A percentile compares a stretch with the other conserved stretches of the same genome.
Evolutionary conservation across 1,140 invertebrate species (phyloP).

Genomic region (Eulimnadia texana): DNA sequence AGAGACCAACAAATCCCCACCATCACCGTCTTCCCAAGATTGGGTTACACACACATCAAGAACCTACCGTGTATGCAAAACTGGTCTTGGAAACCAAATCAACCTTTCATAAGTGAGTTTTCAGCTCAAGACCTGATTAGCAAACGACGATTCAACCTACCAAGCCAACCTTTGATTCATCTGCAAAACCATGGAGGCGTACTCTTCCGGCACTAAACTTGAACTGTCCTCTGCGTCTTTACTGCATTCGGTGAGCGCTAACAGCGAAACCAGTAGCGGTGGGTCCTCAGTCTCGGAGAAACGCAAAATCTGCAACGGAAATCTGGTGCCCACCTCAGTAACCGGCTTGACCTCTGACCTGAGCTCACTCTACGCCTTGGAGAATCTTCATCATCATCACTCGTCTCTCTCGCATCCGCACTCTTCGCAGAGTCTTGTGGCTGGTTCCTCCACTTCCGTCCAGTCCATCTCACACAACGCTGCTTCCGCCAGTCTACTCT

Average conservation of each 20-base stretch:
- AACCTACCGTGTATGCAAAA: not conserved
- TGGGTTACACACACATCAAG: not conserved
- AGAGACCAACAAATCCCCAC: not conserved
- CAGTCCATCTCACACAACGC: conserved; percentile 1
- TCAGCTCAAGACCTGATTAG: not conserved
- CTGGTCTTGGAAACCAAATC: not conserved
- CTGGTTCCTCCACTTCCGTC: not conserved
- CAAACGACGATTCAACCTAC: not conserved
- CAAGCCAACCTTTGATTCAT: not conserved
- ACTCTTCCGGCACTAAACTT: conserved; percentile 1
- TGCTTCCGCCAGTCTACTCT: not conserved
- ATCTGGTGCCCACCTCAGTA: conserved; percentile 6
- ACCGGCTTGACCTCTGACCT: conserved; percentile 8
- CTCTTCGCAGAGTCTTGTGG: not conserved
- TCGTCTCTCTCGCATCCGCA: conserved; percentile 2
- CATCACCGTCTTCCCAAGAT: not conserved
- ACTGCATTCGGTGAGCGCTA: conserved; percentile 1
- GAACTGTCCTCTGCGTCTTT: not conserved
- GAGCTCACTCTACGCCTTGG: conserved; percentile 13
- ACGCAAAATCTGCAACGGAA: conserved; percentile 2
- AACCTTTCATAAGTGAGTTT: not conserved
- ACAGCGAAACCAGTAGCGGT: not conserved
- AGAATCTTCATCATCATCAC: conserved; percentile 13
- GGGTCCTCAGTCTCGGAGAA: not conserved
- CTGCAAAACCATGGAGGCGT: conserved; percentile 1